Base-by-base conservation (phyloP, 2,888 invertebrate species). In the Oscheius onirici region DNA sequence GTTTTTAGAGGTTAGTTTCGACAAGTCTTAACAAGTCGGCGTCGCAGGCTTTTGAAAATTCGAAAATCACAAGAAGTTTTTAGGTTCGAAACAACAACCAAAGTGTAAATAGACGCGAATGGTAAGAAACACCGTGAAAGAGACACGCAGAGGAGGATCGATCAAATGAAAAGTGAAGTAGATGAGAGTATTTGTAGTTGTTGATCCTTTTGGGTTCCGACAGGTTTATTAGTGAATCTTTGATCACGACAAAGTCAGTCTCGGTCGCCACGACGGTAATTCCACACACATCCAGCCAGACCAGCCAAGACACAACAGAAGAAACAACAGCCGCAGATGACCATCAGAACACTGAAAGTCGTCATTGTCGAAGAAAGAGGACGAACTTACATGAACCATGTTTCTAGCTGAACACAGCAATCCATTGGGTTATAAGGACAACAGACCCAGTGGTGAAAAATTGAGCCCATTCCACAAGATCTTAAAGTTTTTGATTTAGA, bases 351-450 rank as follows among this genome's bases (percentile, higher is more conserved):
- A 22, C 82, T 82, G 74, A 46, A 80, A 75, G 15, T 8, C 34
- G 8, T 3, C 34, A 28, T 26, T 0, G 57, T 2, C 34, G 34
- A 57, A 5, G 3, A 46, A 17, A 13, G 20, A 46, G 46, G 13
- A 5, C 46, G 43, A n/a, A 84, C 84, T 75, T 41, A 84, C 84
- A 84, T 80, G 22, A 81, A 74, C 84, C 84, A 84, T 1, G 80
- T 76, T 43, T 84, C 82, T 66, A 84, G 69, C 51, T 81, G 78
- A 52, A 84, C 67, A 69, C 84, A 84, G 72, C 84, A 84, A 55
- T 84, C 83, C 52, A 77, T 73, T 1, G 79, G 80, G 55, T 76
- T 79, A 69, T 84, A 82, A 20, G 80, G 81, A 55, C 84, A 84
- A 57, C 84, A 84, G 24, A 74, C 71, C 76, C 78, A 84, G 65